Conservation (phyloP, 2,113 vertebrate genomes). For the Microtus ochrogaster region DNA sequence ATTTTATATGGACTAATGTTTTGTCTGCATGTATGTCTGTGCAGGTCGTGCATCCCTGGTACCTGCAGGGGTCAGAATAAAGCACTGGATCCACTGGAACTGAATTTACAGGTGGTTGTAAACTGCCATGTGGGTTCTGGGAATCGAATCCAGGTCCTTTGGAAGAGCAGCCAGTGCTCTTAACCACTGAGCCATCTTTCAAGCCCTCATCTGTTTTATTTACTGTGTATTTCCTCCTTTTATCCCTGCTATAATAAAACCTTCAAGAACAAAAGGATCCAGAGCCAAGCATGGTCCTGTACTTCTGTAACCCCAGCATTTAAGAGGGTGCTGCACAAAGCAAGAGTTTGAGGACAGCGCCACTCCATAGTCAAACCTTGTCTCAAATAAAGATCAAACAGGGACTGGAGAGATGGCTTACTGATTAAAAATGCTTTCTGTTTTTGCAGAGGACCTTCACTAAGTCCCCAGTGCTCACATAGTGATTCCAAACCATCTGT, state of each 20-base stretch:
- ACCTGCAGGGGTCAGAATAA: not conserved
- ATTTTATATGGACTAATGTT: not conserved
- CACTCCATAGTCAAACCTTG: not conserved
- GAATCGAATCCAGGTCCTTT: not conserved
- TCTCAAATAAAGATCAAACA: not conserved
- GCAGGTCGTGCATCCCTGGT: not conserved
- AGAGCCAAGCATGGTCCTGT: not conserved
- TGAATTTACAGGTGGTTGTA: not conserved
- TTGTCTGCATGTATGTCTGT: not conserved
- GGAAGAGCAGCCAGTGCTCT: not conserved
- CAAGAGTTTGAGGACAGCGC: not conserved
- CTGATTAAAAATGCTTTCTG: too few species aligned
- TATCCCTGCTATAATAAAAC: slow-evolving; percentile 14
- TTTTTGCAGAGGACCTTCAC: not conserved
- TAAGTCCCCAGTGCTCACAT: not conserved
- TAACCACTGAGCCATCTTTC: not conserved
- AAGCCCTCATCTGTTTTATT: not conserved
- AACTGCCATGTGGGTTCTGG: not conserved
- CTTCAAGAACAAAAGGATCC: not conserved
- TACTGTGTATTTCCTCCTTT: not conserved
- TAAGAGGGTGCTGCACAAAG: not conserved
- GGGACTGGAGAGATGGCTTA: not conserved
- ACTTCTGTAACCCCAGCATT: not conserved
- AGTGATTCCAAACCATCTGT: not conserved
- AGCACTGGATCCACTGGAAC: not conserved